Conservation (phyloP, 2,888 invertebrate species). For the Elmis aenea region DNA sequence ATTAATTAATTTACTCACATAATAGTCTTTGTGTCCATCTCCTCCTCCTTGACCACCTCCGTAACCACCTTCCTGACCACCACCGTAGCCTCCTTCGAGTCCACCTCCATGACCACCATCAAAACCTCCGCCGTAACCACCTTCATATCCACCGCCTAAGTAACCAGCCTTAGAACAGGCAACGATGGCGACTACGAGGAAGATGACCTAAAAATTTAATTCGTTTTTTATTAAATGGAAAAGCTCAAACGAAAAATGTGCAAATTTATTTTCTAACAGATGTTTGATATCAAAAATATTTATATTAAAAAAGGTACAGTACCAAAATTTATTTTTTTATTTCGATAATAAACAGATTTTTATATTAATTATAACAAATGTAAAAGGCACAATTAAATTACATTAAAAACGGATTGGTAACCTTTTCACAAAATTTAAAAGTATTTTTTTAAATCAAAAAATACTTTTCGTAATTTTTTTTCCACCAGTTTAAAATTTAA, state of each 20-base stretch:
- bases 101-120: slow-evolving; percentile 36
- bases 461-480: too few species aligned
- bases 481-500: too few species aligned
- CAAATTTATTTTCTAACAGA: too few species aligned
- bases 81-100: slow-evolving; percentile 32
- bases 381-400: background rate
- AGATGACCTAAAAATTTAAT: slow-evolving; percentile 29
- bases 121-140: slow-evolving; percentile 38
- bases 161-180: slow-evolving; percentile 22
- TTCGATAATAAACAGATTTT: too few species aligned
- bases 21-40: slow-evolving; percentile 18
- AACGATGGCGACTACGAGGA: slow-evolving; percentile 27
- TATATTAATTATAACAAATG: too few species aligned
- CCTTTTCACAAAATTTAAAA: too few species aligned
- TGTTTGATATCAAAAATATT: too few species aligned
- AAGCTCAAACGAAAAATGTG: too few species aligned
- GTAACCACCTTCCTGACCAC: slow-evolving; percentile 17
- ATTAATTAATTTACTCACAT: slow-evolving; percentile 16
- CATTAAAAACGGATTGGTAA: background rate
- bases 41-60: slow-evolving; percentile 14
- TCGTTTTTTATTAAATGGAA: too few species aligned
- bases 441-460: too few species aligned
- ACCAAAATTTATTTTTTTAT: too few species aligned
- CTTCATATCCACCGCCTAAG: slow-evolving; percentile 33
- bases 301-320: too few species aligned